Evolutionary conservation across 2,888 invertebrate species (phyloP), one percentile per base, ranked within the genome.

Genomic region (Drosophila pegasa): DNA sequence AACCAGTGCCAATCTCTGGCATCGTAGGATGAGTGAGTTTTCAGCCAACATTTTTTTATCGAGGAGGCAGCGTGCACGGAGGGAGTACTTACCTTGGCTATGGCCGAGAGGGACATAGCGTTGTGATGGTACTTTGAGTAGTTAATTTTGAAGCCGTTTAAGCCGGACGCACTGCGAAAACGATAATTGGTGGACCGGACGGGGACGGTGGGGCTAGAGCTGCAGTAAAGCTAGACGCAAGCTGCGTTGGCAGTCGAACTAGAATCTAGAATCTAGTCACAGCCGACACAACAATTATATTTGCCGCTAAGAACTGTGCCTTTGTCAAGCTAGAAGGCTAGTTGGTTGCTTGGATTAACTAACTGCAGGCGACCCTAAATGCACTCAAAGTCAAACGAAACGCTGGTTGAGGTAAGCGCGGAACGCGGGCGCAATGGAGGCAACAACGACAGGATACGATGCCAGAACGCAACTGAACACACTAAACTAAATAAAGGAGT

Each of bases 41-140:
- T 79, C 71, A 70, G 62, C 47, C 66, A 51, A 72, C 71, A 12
- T 48, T 48, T 48, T 62, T 57, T 51, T 41, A 20, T 35, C 54
- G 63, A 40, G 58, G 43, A 68, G 66, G 61, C 68, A 52, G 59
- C 62, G 65, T 58, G 57, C 60, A 35, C 57, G 41, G 48, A 68
- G 57, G 48, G 45, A 48, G 20, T 12, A 87, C 91, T 92, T 93
- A 95, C 95, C 94, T 95, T 95, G 88, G 94, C 94, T 93, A 95
- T 93, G 90, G 93, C 94, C 92, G 94, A 92, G 68, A 92, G 90
- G 90, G 92, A 94, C 93, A 94, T 94, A 92, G 93, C 93, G 90
- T 94, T 94, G 93, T 94, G 94, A 92, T 94, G 94, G 92, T 94
- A 94, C 93, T 94, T 94, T 84, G 94, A 93, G 92, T 94, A 94